Base-by-base conservation (phyloP, 2,797 vertebrate species). In the Hafferia zeledoni region DNA sequence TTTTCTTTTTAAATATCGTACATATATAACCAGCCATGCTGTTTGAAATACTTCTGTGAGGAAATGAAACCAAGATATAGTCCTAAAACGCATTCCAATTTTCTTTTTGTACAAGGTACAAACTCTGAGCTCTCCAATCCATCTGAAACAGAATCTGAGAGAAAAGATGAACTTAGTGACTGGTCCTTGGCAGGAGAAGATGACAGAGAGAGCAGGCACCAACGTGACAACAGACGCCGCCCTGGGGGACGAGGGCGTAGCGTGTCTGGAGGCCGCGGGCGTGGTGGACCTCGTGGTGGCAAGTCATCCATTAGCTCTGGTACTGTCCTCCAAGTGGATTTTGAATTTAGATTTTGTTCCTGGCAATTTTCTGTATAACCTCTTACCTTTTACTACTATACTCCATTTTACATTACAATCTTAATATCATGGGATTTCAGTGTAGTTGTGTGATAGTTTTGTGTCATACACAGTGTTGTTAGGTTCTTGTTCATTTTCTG, bases 71-170 rank as follows among this genome's bases (percentile, higher is more conserved):
- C 13, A 52, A 44, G 88, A 65, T 35, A 53, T 27, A 41, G 78
- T 69, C 41, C 24, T 8, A 43, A 65, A 82, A 71, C 41, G 39
- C 5, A 7, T 0, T 86, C 49, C 65, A 16, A 4, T 89, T 92
- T 46, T 94, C 55, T 92, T 92, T 37, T 93, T 76, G 25, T 50
- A 44, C 77, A 94, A 99, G 99, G 99, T 97, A 99, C 99, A 93
- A 99, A 99, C 97, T 99, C 99, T 5, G 99, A 99, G 98, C 98
- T 99, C 91, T 99, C 99, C 83, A 99, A 99, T 39, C 98, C 99
- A 60, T 99, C 99, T 11, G 99, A 99, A 98, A 99, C 99, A 1
- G 99, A 99, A 90, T 99, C 99, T 14, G 99, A 99, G 96, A 98
- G 99, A 61, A 99, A 98, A 97, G 99, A 99, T 33, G 99, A 99